Base-by-base conservation (phyloP, 53 echinoderm and acorn worm genomes). In the Arbacia lixula region DNA sequence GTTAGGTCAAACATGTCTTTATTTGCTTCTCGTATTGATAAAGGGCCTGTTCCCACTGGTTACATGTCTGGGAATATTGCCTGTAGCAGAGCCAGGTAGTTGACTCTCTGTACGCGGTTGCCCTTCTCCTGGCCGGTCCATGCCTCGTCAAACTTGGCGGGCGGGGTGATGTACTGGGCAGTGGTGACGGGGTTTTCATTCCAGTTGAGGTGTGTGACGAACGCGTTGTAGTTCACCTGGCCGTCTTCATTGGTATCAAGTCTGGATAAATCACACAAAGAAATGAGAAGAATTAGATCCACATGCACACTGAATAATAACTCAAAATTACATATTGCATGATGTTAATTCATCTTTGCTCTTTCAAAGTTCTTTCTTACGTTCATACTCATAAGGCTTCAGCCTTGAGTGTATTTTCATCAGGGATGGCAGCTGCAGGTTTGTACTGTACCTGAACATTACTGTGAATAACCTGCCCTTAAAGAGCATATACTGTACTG, bases 211-310 rank as follows among this genome's bases (percentile, higher is more conserved):
- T 76, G 84, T 9, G 57, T 46, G 38, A 94, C 88, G 49, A 97
- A 91, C 39, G 35, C 89, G 71, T 88, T 87, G 85, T 92, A 97
- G 87, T 90, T 94, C 26, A 97, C 88, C 41, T 91, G 86, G 27
- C 96, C 96, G 30, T 87, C 89, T 46, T 86, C 90, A 61, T 97
- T 94, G 68, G 81, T 94, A 24, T 97, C 88, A 85, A 97, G 87
- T 89, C 96, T 96, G 89, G 3, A 50, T 73, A 10, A n/a, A n/a
- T n/a, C n/a, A n/a, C n/a, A n/a, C n/a, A n/a, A 68, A 29, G 34
- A 60, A 81, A 60, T 16, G 30, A 27, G n/a, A 19, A 52, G 34
- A 12, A 32, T n/a, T 11, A 27, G n/a, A n/a, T n/a, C n/a, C n/a
- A n/a, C n/a, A n/a, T n/a, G n/a, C n/a, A n/a, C n/a, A n/a, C n/a